These are phyloP conservation scores for Elmis aenea DNA, from an alignment of 2,888 invertebrate genomes.

Conservation along the genomic window DNA sequence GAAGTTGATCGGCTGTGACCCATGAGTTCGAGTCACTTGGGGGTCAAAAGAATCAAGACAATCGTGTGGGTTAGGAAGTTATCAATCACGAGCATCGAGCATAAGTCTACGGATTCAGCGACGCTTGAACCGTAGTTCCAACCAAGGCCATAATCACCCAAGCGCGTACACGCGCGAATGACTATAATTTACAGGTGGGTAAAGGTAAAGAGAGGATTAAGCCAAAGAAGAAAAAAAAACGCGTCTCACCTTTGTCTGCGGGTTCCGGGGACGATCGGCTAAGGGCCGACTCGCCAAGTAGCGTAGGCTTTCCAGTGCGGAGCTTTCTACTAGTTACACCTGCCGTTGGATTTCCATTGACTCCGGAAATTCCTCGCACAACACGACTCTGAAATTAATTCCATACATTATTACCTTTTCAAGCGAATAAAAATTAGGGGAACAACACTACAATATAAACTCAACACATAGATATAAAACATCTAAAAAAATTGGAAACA, in stretches of 20 bases:
- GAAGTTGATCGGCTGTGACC: conserved; percentile 5
- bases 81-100: conserved; percentile 23
- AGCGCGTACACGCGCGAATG: conserved; percentile 3
- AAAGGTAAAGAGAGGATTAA: no score
- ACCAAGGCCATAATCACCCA: conserved; percentile 13
- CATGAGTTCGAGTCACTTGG: conserved; percentile 12
- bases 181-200: conserved; percentile 6
- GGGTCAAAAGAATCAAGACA: conserved; percentile 25
- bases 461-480: not conserved
- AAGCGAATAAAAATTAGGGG: conserved; percentile 7
- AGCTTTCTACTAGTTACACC: conserved; percentile 33
- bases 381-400: conserved; percentile 32
- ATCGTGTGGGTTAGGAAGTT: conserved; percentile 27
- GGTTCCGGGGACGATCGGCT: conserved; percentile 35
- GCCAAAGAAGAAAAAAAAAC: conserved; percentile 5
- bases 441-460: not conserved
- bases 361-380: conserved; percentile 36
- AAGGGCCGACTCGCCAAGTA: conserved; percentile 23
- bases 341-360: conserved; percentile 30
- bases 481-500: not conserved
- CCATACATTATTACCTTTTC: not conserved
- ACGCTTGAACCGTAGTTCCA: conserved; percentile 2
- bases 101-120: not conserved
- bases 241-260: conserved; percentile 37
- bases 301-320: conserved; percentile 32